A percentile compares a stretch with the other conserved stretches of the same genome.
Conservation (phyloP, 1,140 invertebrate genomes). For the Zeugodacus cucurbitae region DNA sequence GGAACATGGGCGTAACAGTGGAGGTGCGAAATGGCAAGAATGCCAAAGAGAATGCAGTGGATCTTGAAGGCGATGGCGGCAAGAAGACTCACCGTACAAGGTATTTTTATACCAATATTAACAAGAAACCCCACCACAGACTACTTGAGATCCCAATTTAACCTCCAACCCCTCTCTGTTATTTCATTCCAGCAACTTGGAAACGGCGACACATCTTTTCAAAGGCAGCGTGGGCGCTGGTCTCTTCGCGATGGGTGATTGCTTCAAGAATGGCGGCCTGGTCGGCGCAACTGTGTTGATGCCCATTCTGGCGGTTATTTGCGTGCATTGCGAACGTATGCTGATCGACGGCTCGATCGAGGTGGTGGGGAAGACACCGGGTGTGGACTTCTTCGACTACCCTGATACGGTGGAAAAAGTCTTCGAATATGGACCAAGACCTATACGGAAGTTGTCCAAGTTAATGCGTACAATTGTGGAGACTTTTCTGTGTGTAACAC, state of each 20-base stretch:
- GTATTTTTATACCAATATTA: background rate
- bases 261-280: constrained; percentile 78
- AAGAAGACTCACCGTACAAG: background rate
- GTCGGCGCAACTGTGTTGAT: constrained; percentile 74
- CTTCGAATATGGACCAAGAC: constrained; percentile 77
- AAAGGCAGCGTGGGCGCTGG: constrained; percentile 80
- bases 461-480: constrained; percentile 77
- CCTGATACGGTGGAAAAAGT: constrained; percentile 83
- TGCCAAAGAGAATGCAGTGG: background rate
- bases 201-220: constrained; percentile 72
- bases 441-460: constrained; percentile 71
- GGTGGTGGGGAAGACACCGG: constrained; percentile 55
- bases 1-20: constrained; percentile 7
- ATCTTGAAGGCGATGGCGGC: background rate
- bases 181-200: constrained; percentile 68
- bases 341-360: constrained; percentile 55
- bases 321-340: constrained; percentile 79
- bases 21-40: constrained; percentile 9
- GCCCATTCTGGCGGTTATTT: constrained; percentile 76
- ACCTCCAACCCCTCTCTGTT: background rate
- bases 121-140: background rate
- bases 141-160: background rate
- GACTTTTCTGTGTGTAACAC: constrained; percentile 87
- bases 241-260: constrained; percentile 81
- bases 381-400: constrained; percentile 70